Percentiles rank a stretch among this genome's conserved stretches.
These are phyloP conservation scores for Chaetodon trifascialis DNA, from an alignment of 2,113 vertebrate genomes.

Conservation along the genomic window DNA sequence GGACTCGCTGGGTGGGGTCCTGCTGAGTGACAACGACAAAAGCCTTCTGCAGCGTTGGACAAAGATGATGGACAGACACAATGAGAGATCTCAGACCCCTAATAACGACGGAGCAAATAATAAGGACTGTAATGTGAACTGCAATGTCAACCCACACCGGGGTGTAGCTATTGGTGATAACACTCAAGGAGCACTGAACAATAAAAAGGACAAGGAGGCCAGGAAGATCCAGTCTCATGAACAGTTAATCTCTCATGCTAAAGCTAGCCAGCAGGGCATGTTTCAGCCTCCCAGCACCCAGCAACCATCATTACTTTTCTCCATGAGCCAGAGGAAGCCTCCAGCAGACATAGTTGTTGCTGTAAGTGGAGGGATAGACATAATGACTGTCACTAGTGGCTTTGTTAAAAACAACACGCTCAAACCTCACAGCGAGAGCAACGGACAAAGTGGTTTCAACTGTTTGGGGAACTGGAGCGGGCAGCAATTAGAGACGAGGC, in stretches of 20 bases:
- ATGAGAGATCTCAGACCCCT: conserved; percentile 70
- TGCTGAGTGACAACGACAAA: conserved; percentile 92
- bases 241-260: conserved; percentile 66
- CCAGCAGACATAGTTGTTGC: conserved; percentile 68
- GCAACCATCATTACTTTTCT: conserved; percentile 68
- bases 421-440: conserved; percentile 65
- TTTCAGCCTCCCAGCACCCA: conserved; percentile 71
- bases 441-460: conserved; percentile 63
- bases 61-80: conserved; percentile 87
- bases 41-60: conserved; percentile 93
- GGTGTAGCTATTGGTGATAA: conserved; percentile 23
- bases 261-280: conserved; percentile 66
- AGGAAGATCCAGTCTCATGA: conserved; percentile 70
- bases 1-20: conserved; percentile 85
- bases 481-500: conserved; percentile 60
- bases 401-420: conserved; percentile 75
- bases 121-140: conserved; percentile 67
- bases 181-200: conserved; percentile 62
- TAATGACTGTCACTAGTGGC: conserved; percentile 58
- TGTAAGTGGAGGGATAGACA: conserved; percentile 66
- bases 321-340: conserved; percentile 75
- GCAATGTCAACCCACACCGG: conserved; percentile 42
- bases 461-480: conserved; percentile 75
- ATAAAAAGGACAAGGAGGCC: conserved; percentile 58
- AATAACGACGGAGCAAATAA: conserved; percentile 52